Evolutionary conservation across 2,888 invertebrate species (phyloP), one percentile per base, ranked within the genome.

Genomic region (Xanthorhoe spadicearia): DNA sequence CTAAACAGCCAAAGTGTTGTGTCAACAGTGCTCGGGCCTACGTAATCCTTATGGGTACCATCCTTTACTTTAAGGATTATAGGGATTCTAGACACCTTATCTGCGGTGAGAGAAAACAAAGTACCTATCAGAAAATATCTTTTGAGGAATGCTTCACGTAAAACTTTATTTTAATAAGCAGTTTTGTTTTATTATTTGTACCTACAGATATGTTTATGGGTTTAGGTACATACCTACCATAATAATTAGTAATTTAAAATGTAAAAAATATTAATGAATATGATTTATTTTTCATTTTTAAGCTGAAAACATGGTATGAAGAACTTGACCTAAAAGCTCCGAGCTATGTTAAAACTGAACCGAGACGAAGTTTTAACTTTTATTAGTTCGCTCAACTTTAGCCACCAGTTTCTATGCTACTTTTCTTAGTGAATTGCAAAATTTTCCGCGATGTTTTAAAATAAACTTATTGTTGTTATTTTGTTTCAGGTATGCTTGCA

Each of bases 401-500:
- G 17, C 60, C 23, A 15, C 50, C 54, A 48, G 18, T 61, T 56
- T 60, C 57, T 55, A 55, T 61, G 13, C 18, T 35, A 28, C 43
- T 28, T 48, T 28, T 0, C 10, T 15, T 46, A 10, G 23, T 17
- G 15, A 48, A 43, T 13, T n/a, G 23, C 13, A 23, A 15, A 46
- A 17, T 53, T 46, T 53, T 32, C 23, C 8, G 10, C 13, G 1
- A 32, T 46, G 46, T 60, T 53, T 23, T 32, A 38, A 51, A 43
- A 15, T 15, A 38, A 50, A n/a, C 32, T 38, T 53, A 50, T 38
- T 8, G 32, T 63, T 43, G 50, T 54, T n/a, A 4, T 53, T 55
- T 59, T 62, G 64, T 70, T 70, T 64, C 68, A 70, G 70, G 70
- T 70, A 70, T 35, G 43, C 51, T 53, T 54, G 18, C 17, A 17